These are phyloP conservation scores for Nemapogon koenigi DNA, from an alignment of 2,888 invertebrate species.

Conservation along the genomic window DNA sequence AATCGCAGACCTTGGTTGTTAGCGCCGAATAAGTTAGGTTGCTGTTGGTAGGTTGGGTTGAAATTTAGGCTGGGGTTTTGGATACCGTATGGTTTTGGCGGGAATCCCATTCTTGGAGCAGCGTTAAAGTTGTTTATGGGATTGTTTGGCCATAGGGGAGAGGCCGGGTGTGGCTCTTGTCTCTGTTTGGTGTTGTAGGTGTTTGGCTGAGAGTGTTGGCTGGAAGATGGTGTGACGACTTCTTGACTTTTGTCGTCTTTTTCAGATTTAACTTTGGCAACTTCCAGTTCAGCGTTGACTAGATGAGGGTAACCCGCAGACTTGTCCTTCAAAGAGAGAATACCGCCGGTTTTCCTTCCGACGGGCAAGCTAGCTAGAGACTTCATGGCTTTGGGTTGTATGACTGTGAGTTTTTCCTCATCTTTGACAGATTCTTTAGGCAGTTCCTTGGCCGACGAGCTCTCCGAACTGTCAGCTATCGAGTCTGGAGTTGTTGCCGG, in stretches of 20 bases:
- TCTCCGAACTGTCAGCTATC: slow-evolving; percentile 25
- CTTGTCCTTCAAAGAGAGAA: slow-evolving; percentile 58
- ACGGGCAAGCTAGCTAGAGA: slow-evolving; percentile 47
- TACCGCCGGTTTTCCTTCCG: slow-evolving; percentile 55
- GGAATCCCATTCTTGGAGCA: slow-evolving; percentile 26
- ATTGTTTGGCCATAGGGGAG: slow-evolving; percentile 28
- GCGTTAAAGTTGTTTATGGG: slow-evolving; percentile 16
- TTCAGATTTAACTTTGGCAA: slow-evolving; percentile 26
- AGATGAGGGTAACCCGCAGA: slow-evolving; percentile 59
- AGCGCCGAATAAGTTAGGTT: slow-evolving; percentile 15
- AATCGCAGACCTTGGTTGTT: slow-evolving; percentile 38
- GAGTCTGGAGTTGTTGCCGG: slow-evolving; percentile 52
- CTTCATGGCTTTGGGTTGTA: slow-evolving; percentile 35
- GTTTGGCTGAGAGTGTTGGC: slow-evolving; percentile 22
- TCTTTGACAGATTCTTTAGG: too few relatives aligned
- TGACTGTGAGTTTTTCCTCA: slow-evolving; percentile 37
- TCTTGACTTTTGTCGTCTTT: slow-evolving; percentile 40
- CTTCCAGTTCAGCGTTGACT: slow-evolving; percentile 45
- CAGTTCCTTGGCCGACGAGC: slow-evolving; percentile 25
- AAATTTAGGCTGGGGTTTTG: slow-evolving; percentile 35
- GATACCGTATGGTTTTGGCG: slow-evolving; percentile 35
- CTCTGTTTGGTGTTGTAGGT: slow-evolving; percentile 29
- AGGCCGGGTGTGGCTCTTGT: slow-evolving; percentile 22
- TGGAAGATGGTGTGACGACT: slow-evolving; percentile 17
- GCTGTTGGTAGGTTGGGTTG: slow-evolving; percentile 29